Conservation (phyloP, 2,888 invertebrate species). For the Caenorhabditis drosophilae region DNA sequence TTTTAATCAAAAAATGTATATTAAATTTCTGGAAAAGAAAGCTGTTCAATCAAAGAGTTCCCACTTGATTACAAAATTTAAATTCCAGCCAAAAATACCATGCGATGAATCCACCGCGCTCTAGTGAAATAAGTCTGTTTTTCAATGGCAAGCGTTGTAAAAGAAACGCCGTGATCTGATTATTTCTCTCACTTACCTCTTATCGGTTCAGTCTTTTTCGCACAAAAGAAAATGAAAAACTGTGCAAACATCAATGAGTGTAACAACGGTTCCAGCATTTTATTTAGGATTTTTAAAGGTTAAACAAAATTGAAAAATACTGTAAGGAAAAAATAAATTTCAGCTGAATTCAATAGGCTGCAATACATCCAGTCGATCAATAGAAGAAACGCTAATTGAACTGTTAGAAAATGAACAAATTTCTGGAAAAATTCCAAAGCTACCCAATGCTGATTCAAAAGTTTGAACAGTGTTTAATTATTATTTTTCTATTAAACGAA, state of each 20-base stretch:
- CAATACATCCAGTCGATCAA: conserved; percentile 11
- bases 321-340: not conserved
- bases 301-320: not conserved
- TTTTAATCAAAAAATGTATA: too few species aligned
- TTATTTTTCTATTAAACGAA: too few species aligned
- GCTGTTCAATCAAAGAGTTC: too few species aligned
- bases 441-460: too few species aligned
- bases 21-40: too few species aligned
- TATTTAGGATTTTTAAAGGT: conserved; percentile 19
- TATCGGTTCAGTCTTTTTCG: not conserved
- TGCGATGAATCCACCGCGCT: too few species aligned
- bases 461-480: too few species aligned
- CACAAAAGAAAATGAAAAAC: conserved; percentile 9
- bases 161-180: too few species aligned
- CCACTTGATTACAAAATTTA: too few species aligned
- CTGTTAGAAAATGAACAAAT: conserved; percentile 39
- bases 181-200: not conserved
- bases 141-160: too few species aligned
- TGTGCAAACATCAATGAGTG: not conserved
- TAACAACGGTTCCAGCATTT: not conserved
- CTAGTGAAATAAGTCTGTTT: too few species aligned
- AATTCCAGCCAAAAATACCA: too few species aligned
- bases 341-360: conserved; percentile 11
- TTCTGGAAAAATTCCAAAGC: conserved; percentile 21
- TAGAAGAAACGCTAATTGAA: conserved; percentile 32